Percentiles rank a stretch among this genome's conserved stretches.
These are phyloP conservation scores for Calliphora vicina DNA, from an alignment of 1,140 invertebrate genomes.

Conservation along the genomic window DNA sequence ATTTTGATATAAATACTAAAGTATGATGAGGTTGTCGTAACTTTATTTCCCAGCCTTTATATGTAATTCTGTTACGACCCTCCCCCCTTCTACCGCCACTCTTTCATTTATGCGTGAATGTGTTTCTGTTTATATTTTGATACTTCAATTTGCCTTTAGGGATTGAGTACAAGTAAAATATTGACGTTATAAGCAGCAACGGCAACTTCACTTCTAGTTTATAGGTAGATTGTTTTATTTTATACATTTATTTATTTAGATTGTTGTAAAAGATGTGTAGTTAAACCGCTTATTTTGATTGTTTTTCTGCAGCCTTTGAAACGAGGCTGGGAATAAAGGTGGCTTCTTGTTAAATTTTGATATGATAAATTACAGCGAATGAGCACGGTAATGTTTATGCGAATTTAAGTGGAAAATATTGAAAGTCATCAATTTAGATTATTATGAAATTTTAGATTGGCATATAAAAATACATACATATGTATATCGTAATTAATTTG, in stretches of 20 bases:
- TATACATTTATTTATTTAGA: too few species aligned
- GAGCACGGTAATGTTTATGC: not conserved
- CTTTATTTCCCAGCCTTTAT: conserved; percentile 10
- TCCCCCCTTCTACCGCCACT: not conserved
- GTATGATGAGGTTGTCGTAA: not conserved
- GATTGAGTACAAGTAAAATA: not conserved
- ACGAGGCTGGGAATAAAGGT: not conserved
- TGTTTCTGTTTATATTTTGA: not conserved
- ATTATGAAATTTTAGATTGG: not conserved
- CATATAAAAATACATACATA: not conserved
- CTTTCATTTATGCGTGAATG: too few species aligned
- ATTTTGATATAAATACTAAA: conserved; percentile 6
- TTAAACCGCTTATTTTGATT: conserved; percentile 29
- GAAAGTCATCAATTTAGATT: conserved; percentile 29
- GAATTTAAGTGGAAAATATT: conserved; percentile 24
- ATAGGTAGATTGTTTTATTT: too few species aligned
- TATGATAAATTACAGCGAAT: conserved; percentile 10
- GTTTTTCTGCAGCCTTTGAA: not conserved
- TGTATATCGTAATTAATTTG: too few species aligned
- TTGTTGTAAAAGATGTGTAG: not conserved
- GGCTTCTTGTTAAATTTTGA: not conserved
- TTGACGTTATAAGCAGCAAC: not conserved
- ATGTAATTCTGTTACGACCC: not conserved
- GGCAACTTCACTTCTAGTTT: too few species aligned
- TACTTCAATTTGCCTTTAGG: conserved; percentile 28